These are phyloP conservation scores for Piscicola geometra DNA, from an alignment of 2,888 invertebrate genomes.

Conservation along the genomic window DNA sequence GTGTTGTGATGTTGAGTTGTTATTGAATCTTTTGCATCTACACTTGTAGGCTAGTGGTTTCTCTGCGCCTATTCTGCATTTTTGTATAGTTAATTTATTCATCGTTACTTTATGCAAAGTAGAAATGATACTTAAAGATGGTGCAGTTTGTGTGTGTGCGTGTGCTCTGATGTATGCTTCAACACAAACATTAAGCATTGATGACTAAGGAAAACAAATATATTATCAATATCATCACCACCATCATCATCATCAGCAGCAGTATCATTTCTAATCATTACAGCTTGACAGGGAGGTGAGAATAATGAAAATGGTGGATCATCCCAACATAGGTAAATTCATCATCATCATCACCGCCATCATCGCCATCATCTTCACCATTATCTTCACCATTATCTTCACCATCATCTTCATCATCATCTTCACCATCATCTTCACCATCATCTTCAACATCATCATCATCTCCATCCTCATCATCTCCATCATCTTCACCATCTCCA, in stretches of 20 bases:
- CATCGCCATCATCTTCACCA: neutral
- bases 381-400: neutral
- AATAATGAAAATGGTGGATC: conserved; percentile 45
- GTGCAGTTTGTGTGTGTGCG: neutral
- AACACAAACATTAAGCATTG: neutral
- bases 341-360: no score
- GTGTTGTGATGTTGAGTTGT: no score
- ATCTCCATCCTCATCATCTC: conserved; percentile 41
- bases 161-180: neutral
- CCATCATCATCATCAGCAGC: conserved; percentile 3
- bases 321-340: conserved; percentile 43
- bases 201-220: no score
- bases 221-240: neutral
- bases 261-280: no score
- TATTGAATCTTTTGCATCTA: no score
- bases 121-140: neutral
- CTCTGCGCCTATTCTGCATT: no score
- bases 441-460: neutral
- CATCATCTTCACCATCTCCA: no score
- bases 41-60: no score
- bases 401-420: neutral
- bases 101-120: no score
- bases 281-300: conserved; percentile 43
- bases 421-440: neutral
- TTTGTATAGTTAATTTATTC: no score